Evolutionary conservation across 2,888 invertebrate genomes (phyloP), one percentile per base, ranked within the genome.

Genomic region (Malthinus flaveolus): DNA sequence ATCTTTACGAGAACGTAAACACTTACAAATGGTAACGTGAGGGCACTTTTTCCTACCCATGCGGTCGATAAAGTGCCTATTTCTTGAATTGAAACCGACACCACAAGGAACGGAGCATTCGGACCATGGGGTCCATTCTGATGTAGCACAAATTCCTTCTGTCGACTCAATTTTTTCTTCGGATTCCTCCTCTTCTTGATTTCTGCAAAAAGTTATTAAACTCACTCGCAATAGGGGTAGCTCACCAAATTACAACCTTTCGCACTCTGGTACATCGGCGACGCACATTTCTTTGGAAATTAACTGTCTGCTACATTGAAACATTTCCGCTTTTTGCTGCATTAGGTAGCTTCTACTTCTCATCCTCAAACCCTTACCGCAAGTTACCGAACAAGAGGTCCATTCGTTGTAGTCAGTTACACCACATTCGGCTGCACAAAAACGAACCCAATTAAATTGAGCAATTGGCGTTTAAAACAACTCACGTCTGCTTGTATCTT

Each of bases 251-350:
- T 84, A n/a, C n/a, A 72, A 89, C 90, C 68, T 71, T 55, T 83
- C 83, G 80, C 92, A 93, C 77, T 91, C 90, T 0, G 91, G 80
- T 32, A 87, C 77, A 10, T 80, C 79, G 4, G 93, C 91, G 35
- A 90, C 90, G 75, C 96, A 97, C 90, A 94, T 92, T 82, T 96
- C 95, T 78, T 93, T 94, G 54, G 89, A 86, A 44, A 91, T 83
- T 71, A 97, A 80, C 78, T 95, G 90, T 32, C 90, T 79, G 68
- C 85, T 82, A 75, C 90, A 89, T 65, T 84, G 78, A 70, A 85
- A 81, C 85, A 86, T 86, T 65, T 80, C 80, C 5, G 95, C 95
- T 73, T 88, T 87, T 70, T 87, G 84, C 44, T 88, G 86, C 77
- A 86, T 78, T 63, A 81, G 76, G 79, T 92, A 95, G 63, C 82